Percentiles rank a stretch among this genome's conserved stretches.
Evolutionary conservation across 2,113 vertebrate genomes (phyloP).

Genomic region (Mola mola): DNA sequence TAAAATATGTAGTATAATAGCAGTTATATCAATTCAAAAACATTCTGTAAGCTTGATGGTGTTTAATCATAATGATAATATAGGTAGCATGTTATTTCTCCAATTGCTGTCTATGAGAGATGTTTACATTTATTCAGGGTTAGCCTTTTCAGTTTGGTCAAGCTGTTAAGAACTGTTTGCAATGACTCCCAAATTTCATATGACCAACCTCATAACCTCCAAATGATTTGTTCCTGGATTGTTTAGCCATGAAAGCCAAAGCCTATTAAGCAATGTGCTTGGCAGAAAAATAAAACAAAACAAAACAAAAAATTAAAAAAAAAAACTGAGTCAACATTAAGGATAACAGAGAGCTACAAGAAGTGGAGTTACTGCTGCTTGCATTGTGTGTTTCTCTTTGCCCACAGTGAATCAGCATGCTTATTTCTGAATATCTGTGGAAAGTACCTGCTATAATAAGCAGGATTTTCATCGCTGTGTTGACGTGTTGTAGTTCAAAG

Average conservation of each 20-base stretch:
- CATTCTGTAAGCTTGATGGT: not conserved
- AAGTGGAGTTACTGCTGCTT: conserved; percentile 51
- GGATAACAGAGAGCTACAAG: conserved; percentile 42
- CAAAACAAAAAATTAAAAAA: not conserved
- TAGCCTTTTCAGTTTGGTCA: not conserved
- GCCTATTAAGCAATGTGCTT: conserved; percentile 55
- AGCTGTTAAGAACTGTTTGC: conserved; percentile 29
- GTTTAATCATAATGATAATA: not conserved
- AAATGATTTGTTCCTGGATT: conserved; percentile 59
- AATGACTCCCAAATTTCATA: conserved; percentile 43
- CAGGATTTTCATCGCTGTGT: conserved; percentile 70
- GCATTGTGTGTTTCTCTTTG: conserved; percentile 69
- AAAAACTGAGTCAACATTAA: conserved; percentile 55
- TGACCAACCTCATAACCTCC: conserved; percentile 48
- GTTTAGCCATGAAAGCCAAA: conserved; percentile 54
- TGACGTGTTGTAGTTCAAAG: conserved; percentile 66
- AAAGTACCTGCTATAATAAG: conserved; percentile 82
- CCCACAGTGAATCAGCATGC: conserved; percentile 63
- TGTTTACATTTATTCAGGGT: conserved; percentile 9
- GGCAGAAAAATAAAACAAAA: conserved; percentile 50
- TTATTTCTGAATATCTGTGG: conserved; percentile 77
- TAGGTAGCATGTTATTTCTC: not conserved
- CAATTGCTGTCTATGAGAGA: not conserved
- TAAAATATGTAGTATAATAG: not conserved
- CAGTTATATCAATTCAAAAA: too few relatives aligned